A percentile compares a stretch with the other conserved stretches of the same genome.
Evolutionary conservation across 2,888 invertebrate species (phyloP).

Genomic region (Trichogramma dendrolimi): DNA sequence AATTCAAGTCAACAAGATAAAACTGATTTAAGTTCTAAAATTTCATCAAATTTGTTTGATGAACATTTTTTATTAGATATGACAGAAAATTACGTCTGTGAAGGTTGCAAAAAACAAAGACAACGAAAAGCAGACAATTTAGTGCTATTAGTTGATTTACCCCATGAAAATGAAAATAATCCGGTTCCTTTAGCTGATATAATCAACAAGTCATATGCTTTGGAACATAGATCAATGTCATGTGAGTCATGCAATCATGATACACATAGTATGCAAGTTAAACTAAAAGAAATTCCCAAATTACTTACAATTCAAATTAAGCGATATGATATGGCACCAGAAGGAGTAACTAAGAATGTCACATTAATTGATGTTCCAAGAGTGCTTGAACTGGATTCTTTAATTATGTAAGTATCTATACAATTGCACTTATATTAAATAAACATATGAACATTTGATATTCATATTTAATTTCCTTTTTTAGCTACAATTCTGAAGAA

Average conservation of each 20-base stretch:
- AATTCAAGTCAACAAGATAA: slow-evolving; percentile 23
- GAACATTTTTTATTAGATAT: slow-evolving; percentile 40
- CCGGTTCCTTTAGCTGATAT: slow-evolving; percentile 34
- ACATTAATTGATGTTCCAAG: slow-evolving; percentile 40
- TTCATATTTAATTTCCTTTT: slow-evolving; percentile 4
- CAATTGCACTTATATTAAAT: neutral
- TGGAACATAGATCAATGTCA: slow-evolving; percentile 39
- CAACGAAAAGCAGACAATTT: slow-evolving; percentile 41
- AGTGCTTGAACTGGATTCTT: slow-evolving; percentile 33
- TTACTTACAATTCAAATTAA: slow-evolving; percentile 42
- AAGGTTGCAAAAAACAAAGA: slow-evolving; percentile 37
- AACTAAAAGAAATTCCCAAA: slow-evolving; percentile 39
- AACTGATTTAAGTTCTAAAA: slow-evolving; percentile 14
- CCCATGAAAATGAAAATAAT: slow-evolving; percentile 30
- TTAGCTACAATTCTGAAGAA: slow-evolving; percentile 22
- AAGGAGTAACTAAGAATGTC: slow-evolving; percentile 41
- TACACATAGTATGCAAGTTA: slow-evolving; percentile 37
- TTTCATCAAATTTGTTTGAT: slow-evolving; percentile 38
- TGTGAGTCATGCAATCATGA: slow-evolving; percentile 41
- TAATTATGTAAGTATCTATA: slow-evolving; percentile 36
- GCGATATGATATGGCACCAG: slow-evolving; percentile 39
- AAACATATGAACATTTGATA: neutral
- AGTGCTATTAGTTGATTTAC: slow-evolving; percentile 41
- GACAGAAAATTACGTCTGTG: slow-evolving; percentile 40
- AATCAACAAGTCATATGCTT: slow-evolving; percentile 36